Conservation (phyloP, 2,888 invertebrate genomes). For the Sussaba pulchella region DNA sequence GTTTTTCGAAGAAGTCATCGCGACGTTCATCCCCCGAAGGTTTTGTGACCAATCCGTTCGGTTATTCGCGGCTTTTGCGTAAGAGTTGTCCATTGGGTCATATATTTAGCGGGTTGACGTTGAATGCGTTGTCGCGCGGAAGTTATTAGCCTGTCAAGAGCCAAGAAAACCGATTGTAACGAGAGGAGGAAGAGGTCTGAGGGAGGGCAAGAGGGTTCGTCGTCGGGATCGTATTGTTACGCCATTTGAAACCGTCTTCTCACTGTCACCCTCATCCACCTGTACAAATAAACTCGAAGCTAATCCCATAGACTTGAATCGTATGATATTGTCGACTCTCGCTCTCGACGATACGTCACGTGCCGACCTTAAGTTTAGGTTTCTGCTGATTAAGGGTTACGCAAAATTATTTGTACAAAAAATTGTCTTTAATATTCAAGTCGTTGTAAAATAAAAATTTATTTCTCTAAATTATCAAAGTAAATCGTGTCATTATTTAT, state of each 20-base stretch:
- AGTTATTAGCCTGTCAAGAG: slow-evolving; percentile 11
- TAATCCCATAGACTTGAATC: too few species aligned
- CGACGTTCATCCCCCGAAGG: neutral
- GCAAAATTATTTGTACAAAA: too few species aligned
- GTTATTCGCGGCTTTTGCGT: neutral
- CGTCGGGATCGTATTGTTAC: slow-evolving; percentile 11
- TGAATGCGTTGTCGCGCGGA: slow-evolving; percentile 2
- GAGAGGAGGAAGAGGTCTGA: too few species aligned
- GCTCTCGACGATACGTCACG: neutral
- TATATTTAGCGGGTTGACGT: slow-evolving; percentile 1
- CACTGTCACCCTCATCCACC: neutral
- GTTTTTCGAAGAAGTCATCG: neutral
- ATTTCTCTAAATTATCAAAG: too few species aligned
- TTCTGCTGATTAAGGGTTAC: too few species aligned
- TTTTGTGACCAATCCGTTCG: neutral
- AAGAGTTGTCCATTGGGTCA: neutral
- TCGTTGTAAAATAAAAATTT: too few species aligned
- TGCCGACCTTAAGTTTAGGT: neutral
- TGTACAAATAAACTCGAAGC: neutral
- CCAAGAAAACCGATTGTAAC: neutral
- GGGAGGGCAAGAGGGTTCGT: too few species aligned
- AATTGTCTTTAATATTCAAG: too few species aligned
- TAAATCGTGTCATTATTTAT: too few species aligned
- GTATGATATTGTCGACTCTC: neutral
- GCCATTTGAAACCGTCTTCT: neutral